A percentile compares a stretch with the other conserved stretches of the same genome.
phyloP scores from a whole-genome alignment of 2,113 vertebrate species.

The Toxotes chatareus region DNA sequence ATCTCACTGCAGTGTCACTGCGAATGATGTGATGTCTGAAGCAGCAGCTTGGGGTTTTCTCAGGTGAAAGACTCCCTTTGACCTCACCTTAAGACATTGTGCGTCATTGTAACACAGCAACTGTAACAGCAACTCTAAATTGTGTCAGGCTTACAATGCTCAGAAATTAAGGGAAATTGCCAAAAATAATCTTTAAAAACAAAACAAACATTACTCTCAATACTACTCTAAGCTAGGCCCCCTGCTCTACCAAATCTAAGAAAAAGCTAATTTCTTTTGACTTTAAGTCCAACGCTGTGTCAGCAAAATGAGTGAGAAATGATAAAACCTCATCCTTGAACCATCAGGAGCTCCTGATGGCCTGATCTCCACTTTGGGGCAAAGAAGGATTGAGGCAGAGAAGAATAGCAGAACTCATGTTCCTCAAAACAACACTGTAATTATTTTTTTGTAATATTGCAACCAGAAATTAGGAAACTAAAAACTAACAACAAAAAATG shows the following conservation, averaged over 20 bases:
- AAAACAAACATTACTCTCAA: background rate
- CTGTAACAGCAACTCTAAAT: background rate
- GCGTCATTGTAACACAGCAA: background rate
- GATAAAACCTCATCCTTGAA: background rate
- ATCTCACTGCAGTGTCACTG: constrained; percentile 38
- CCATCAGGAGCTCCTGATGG: background rate
- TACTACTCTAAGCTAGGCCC: background rate
- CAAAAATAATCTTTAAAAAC: background rate
- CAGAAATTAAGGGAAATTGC: background rate
- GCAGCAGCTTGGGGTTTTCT: constrained; percentile 33
- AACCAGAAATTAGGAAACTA: background rate
- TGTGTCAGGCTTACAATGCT: background rate
- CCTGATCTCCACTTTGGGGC: too few relatives aligned
- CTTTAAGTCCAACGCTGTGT: background rate
- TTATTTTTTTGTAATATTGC: background rate
- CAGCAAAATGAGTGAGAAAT: background rate
- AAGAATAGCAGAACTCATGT: background rate
- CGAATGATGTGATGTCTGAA: constrained; percentile 48
- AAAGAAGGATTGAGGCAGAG: background rate
- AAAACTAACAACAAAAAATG: background rate
- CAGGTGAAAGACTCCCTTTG: background rate
- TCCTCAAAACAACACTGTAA: background rate
- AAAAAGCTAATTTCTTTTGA: too few relatives aligned
- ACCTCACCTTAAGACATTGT: background rate
- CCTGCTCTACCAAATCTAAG: too few relatives aligned